Evolutionary conservation across 2,888 invertebrate species (phyloP), one percentile per base, ranked within the genome.

Genomic region (Drosophila atripex): DNA sequence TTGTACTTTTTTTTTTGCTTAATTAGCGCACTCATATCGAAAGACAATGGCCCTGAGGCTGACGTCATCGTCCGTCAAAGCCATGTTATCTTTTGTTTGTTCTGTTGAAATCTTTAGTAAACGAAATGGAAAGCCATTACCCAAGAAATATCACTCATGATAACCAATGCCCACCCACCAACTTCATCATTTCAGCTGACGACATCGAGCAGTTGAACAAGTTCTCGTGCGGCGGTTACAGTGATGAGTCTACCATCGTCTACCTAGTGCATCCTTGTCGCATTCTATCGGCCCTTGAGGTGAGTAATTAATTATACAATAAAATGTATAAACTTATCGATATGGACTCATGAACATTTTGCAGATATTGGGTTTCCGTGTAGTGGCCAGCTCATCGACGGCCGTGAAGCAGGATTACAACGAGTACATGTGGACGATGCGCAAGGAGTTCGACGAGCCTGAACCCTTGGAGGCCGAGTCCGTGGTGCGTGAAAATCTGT

Each of bases 361-460:
- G 41, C 71, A 94, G 94, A 96, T 97, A 66, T 93, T 97, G 79
- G 97, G 97, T 52, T 97, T 97, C 92, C 95, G 96, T 92, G 96
- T 97, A 58, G 96, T 97, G 52, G 96, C 97, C 61, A 96, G 96
- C 14, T 96, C 96, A 72, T 96, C 96, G 59, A 96, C 96, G 55
- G 95, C 96, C 71, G 95, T 96, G 23, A 96, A 96, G 91, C 96
- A 96, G 92, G 96, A 96, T 90, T 96, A 96, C 90, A 96, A 96
- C 93, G 97, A 97, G 90, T 97, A 97, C 88, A 96, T 97, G 95
- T 97, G 97, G 97, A 97, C 97, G 92, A 96, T 97, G 96, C 94
- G 96, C 93, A 96, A 96, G 91, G 96, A 97, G 85, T 97, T 97
- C 91, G 93, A 89, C 53, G 90, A 90, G 65, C 96, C 96, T 58